These are phyloP conservation scores for Leptinotarsa undecemlineata DNA, from an alignment of 1,140 invertebrate species.

Conservation along the genomic window DNA sequence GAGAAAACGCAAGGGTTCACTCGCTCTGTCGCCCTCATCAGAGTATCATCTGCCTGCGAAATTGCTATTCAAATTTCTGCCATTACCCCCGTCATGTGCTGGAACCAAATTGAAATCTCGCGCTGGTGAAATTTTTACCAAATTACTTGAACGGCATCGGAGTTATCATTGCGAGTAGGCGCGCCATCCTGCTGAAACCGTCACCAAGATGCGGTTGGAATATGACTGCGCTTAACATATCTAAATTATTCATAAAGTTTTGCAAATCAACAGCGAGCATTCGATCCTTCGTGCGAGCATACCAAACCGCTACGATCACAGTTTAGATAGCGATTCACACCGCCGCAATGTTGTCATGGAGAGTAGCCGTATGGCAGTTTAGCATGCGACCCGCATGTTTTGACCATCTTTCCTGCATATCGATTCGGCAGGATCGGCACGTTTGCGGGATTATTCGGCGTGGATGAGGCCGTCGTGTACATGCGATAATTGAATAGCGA, in stretches of 20 bases:
- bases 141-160: background rate
- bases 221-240: background rate
- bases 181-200: background rate
- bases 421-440: background rate
- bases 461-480: background rate
- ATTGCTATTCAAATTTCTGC: too few relatives aligned
- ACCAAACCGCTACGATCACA: background rate
- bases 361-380: background rate
- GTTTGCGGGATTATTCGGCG: background rate
- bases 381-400: slow-evolving; percentile 8
- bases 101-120: too few relatives aligned
- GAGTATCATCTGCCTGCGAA: too few relatives aligned
- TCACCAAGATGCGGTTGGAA: background rate
- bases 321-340: background rate
- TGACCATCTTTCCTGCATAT: slow-evolving; percentile 9
- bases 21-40: too few relatives aligned
- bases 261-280: background rate
- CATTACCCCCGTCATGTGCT: too few relatives aligned
- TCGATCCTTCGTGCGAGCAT: background rate
- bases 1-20: too few relatives aligned
- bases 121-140: background rate
- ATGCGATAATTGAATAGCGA: background rate
- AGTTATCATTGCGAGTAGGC: background rate
- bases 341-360: slow-evolving; percentile 1
- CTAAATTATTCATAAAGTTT: background rate